Conservation (phyloP, 2,888 invertebrate species). For the Ectemnius continuus region DNA sequence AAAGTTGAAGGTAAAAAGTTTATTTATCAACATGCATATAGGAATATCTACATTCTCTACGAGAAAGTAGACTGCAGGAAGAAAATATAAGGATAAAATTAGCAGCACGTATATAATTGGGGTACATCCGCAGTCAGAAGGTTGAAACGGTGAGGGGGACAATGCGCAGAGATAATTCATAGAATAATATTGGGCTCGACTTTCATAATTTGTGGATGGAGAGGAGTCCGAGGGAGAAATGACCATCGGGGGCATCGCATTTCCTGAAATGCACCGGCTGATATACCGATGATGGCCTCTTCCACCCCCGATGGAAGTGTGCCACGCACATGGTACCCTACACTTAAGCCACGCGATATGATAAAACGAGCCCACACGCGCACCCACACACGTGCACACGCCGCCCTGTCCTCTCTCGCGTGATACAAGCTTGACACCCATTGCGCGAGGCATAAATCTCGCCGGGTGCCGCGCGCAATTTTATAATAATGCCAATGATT, state of each 20-base stretch:
- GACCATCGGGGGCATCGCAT: not conserved
- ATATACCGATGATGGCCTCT: too few species aligned
- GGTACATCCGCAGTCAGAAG: too few species aligned
- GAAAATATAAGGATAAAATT: too few species aligned
- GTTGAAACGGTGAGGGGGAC: too few species aligned
- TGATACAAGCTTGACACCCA: constrained; percentile 68
- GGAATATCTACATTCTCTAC: too few species aligned
- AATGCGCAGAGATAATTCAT: not conserved
- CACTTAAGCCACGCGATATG: constrained; percentile 65
- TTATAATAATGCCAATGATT: constrained; percentile 68
- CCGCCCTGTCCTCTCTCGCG: constrained; percentile 62
- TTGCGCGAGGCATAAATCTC: constrained; percentile 66
- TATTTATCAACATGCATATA: too few species aligned
- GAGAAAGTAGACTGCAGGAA: too few species aligned
- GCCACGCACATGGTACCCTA: constrained; percentile 63
- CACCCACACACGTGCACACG: constrained; percentile 15
- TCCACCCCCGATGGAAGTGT: constrained; percentile 45
- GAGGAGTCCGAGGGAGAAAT: not conserved
- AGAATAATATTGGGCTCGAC: constrained; percentile 10
- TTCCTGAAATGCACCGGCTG: constrained; percentile 21
- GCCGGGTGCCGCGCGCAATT: constrained; percentile 60
- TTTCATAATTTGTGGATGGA: constrained; percentile 29
- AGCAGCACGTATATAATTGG: too few species aligned
- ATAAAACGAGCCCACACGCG: constrained; percentile 67
- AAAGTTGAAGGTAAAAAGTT: too few species aligned